Percentiles rank a stretch among this genome's conserved stretches.
Evolutionary conservation across 2,888 invertebrate genomes (phyloP).

Genomic region (Noctua janthe): DNA sequence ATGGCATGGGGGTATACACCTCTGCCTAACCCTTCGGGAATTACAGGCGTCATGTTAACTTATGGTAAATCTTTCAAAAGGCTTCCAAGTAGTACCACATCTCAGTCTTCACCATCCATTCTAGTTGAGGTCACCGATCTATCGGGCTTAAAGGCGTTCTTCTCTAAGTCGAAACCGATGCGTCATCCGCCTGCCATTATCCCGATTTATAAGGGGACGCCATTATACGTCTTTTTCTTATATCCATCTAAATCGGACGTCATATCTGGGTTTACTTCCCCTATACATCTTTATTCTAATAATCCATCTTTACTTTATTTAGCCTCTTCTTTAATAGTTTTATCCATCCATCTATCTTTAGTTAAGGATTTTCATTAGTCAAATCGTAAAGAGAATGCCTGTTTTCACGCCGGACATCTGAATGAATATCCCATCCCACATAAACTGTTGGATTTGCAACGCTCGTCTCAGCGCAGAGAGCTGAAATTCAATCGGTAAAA

Average conservation of each 20-base stretch:
- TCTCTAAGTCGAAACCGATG: slow-evolving; percentile 1
- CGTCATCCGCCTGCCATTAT: slow-evolving; percentile 34
- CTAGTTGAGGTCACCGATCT: slow-evolving; percentile 17
- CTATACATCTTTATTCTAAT: not conserved
- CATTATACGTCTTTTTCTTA: slow-evolving; percentile 15
- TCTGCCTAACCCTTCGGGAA: not conserved
- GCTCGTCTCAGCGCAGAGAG: not conserved
- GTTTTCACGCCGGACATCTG: no score
- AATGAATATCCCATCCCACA: not conserved
- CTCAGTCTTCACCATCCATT: not conserved
- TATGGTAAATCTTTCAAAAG: not conserved
- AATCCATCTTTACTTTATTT: slow-evolving; percentile 1
- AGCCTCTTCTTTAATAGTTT: not conserved
- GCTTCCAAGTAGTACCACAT: not conserved
- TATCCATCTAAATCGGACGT: slow-evolving; percentile 6
- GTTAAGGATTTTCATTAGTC: not conserved
- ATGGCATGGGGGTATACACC: not conserved
- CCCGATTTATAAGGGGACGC: slow-evolving; percentile 35
- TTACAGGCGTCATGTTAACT: not conserved
- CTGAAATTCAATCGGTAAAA: not conserved
- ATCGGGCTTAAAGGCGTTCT: slow-evolving; percentile 10
- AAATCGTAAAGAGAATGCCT: not conserved
- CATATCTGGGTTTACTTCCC: not conserved
- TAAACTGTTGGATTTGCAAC: not conserved
- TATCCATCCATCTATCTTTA: no score